phyloP scores from a whole-genome alignment of 2,797 vertebrate genomes.

The Urocyon cinereoargenteus region DNA sequence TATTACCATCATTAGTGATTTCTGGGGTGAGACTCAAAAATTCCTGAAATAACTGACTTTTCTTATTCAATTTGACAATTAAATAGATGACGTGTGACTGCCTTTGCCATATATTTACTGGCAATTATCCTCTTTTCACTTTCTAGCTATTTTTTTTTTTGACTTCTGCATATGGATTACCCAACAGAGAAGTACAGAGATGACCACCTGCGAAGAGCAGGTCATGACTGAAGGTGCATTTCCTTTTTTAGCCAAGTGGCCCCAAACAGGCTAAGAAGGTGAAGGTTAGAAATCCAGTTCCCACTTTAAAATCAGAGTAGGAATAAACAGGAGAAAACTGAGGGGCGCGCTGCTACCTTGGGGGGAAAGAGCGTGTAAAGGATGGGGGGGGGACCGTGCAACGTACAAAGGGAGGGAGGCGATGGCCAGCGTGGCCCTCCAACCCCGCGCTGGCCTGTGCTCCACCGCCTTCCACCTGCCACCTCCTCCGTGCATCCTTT shows the following conservation, averaged over 20 bases:
- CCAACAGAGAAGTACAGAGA: constrained; percentile 54
- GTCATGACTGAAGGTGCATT: constrained; percentile 61
- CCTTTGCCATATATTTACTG: constrained; percentile 54
- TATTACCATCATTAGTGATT: background rate
- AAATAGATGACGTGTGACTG: background rate
- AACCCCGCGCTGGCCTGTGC: too few species aligned
- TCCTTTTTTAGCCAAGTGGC: constrained; percentile 74
- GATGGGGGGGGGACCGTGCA: background rate
- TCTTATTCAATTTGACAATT: constrained; percentile 41
- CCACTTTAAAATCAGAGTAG: constrained; percentile 71
- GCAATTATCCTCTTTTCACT: constrained; percentile 47
- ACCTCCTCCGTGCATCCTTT: constrained; percentile 86
- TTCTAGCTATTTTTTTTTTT: constrained; percentile 21
- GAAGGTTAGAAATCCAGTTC: constrained; percentile 76
- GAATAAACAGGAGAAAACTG: constrained; percentile 78
- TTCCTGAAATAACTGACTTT: constrained; percentile 72
- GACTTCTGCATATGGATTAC: background rate
- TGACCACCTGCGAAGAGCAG: constrained; percentile 29
- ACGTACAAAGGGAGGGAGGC: too few species aligned
- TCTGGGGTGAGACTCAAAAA: background rate
- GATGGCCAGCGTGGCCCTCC: too few species aligned
- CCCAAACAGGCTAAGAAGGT: constrained; percentile 72
- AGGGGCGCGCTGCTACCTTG: constrained; percentile 70
- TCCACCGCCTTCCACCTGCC: constrained; percentile 81
- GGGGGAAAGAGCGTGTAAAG: constrained; percentile 74